Conservation (phyloP, 2,113 vertebrate species). For the Cebus imitator region DNA sequence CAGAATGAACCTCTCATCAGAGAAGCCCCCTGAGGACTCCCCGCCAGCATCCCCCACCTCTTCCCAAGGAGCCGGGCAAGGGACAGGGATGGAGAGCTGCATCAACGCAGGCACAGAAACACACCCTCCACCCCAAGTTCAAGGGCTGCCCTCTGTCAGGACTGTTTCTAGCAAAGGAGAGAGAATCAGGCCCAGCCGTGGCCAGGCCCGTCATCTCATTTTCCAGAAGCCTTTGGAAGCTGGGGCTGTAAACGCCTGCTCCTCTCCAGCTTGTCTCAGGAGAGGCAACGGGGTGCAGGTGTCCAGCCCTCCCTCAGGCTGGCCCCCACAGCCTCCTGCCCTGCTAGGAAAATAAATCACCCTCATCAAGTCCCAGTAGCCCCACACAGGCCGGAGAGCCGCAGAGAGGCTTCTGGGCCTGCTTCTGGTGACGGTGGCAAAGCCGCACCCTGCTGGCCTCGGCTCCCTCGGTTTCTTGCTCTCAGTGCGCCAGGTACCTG, state of each 20-base stretch:
- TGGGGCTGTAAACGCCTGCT: not conserved
- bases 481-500: not conserved
- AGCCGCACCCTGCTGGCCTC: not conserved
- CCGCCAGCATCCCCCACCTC: rapidly evolving
- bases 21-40: not conserved
- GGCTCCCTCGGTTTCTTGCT: not conserved
- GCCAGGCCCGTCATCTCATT: not conserved
- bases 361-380: not conserved
- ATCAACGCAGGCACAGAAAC: not conserved
- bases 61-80: not conserved
- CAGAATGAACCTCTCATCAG: not conserved
- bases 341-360: slow-evolving; percentile 9
- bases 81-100: not conserved
- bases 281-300: not conserved
- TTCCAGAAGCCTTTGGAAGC: not conserved
- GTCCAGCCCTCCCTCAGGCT: not conserved
- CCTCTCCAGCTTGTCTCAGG: not conserved
- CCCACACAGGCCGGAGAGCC: rapidly evolving
- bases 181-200: not conserved
- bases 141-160: not conserved
- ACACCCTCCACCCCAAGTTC: too few relatives aligned
- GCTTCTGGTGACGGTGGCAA: rapidly evolving
- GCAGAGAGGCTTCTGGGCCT: not conserved
- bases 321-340: not conserved
- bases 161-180: not conserved